These are phyloP conservation scores for Orgyia antiqua DNA, from an alignment of 2,888 invertebrate genomes.

Conservation along the genomic window DNA sequence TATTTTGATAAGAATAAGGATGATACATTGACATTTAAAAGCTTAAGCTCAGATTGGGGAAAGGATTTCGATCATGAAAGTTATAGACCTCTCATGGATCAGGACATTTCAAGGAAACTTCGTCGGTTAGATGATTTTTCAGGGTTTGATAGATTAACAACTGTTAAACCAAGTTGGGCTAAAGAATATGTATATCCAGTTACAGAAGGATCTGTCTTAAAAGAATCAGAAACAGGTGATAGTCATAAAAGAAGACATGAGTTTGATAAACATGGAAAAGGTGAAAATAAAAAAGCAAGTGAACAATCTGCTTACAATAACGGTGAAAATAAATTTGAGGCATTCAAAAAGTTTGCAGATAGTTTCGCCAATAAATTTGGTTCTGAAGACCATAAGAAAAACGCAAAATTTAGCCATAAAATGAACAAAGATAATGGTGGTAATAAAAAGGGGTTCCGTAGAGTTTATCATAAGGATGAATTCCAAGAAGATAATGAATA, in stretches of 20 bases:
- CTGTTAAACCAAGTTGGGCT: not conserved
- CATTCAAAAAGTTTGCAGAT: conserved; percentile 53
- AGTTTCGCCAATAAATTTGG: conserved; percentile 57
- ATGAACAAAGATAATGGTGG: conserved; percentile 50
- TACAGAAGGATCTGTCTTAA: conserved; percentile 1
- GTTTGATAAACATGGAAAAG: conserved; percentile 34
- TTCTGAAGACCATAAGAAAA: conserved; percentile 40
- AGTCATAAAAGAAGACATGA: conserved; percentile 25
- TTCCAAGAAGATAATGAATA: conserved; percentile 64
- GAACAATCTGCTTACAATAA: conserved; percentile 29
- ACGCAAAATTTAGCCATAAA: conserved; percentile 37
- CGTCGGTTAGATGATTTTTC: conserved; percentile 25
- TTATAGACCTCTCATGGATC: conserved; percentile 17
- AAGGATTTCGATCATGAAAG: conserved; percentile 41
- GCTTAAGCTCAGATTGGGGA: conserved; percentile 45
- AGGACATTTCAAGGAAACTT: conserved; percentile 22
- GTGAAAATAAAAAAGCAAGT: conserved; percentile 27
- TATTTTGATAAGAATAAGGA: conserved; percentile 47
- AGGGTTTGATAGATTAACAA: not conserved
- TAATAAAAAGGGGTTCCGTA: conserved; percentile 55
- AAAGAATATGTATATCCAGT: not conserved
- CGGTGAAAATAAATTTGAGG: conserved; percentile 32
- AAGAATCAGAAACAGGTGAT: conserved; percentile 28
- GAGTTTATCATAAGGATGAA: conserved; percentile 64
- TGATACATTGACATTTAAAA: conserved; percentile 50